A percentile compares a stretch with the other conserved stretches of the same genome.
Conservation (phyloP, 2,113 vertebrate species). For the Stegostoma tigrinum region DNA sequence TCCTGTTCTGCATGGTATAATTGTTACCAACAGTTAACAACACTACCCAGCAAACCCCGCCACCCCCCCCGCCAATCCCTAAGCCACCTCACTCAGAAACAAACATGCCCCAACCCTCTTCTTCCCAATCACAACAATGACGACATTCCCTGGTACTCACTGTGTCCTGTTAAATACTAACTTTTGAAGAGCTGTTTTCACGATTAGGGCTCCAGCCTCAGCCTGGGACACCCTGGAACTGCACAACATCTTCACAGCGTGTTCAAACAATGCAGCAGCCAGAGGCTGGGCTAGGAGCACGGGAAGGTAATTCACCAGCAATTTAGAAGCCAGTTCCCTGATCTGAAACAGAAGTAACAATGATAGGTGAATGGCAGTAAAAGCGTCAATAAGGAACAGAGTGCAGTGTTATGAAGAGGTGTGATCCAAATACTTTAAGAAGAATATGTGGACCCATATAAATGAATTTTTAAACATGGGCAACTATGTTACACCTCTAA, state of each 20-base stretch:
- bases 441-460: no score
- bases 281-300: conserved; percentile 49
- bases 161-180: conserved; percentile 46
- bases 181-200: conserved; percentile 73
- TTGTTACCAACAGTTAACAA: not conserved
- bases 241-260: conserved; percentile 54
- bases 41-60: not conserved
- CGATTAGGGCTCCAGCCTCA: conserved; percentile 71
- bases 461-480: no score
- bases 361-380: not conserved
- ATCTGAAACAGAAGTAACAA: conserved; percentile 55
- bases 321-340: conserved; percentile 66
- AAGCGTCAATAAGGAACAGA: not conserved
- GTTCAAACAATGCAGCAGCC: conserved; percentile 48
- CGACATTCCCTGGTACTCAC: not conserved
- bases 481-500: no score
- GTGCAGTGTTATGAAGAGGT: no score
- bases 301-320: conserved; percentile 68
- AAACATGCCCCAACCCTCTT: not conserved
- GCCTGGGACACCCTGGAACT: conserved; percentile 75
- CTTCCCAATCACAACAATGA: not conserved
- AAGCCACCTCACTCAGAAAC: not conserved
- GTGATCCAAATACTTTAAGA: no score
- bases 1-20: no score
- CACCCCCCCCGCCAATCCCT: not conserved